Evolutionary conservation across 2,888 invertebrate genomes (phyloP).

Genomic region (Caenorhabditis sinica): DNA sequence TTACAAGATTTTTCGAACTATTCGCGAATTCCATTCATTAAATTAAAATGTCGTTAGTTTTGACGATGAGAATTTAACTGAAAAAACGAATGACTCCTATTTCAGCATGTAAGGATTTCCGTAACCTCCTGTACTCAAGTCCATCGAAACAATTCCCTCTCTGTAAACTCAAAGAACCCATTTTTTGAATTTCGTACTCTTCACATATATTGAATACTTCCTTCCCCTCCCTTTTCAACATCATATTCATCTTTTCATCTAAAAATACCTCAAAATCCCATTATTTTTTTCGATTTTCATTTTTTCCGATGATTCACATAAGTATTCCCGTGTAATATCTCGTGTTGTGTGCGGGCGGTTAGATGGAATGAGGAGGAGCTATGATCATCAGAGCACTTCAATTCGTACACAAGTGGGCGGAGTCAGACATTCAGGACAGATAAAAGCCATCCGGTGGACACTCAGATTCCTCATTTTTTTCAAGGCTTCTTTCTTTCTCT

Average conservation of each 20-base stretch:
- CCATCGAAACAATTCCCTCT: no score
- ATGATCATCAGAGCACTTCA: slow-evolving; percentile 44
- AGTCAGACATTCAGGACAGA: slow-evolving; percentile 18
- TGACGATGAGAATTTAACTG: no score
- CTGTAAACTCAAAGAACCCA: no score
- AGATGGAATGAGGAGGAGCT: slow-evolving; percentile 27
- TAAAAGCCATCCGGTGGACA: slow-evolving; percentile 25
- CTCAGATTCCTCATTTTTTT: slow-evolving; percentile 9
- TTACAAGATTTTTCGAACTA: no score
- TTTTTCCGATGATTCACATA: slow-evolving; percentile 41
- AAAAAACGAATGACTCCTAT: no score
- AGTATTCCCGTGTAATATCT: slow-evolving; percentile 30
- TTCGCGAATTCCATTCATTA: no score
- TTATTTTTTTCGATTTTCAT: slow-evolving; percentile 36
- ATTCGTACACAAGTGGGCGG: slow-evolving; percentile 45
- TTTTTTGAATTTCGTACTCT: not conserved
- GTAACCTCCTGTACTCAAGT: no score
- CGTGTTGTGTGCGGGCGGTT: slow-evolving; percentile 51
- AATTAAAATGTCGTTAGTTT: no score
- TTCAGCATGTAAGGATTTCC: no score
- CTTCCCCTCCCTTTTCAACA: not conserved
- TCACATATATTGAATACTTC: not conserved
- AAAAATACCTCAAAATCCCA: slow-evolving; percentile 49
- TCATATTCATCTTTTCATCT: slow-evolving; percentile 15
- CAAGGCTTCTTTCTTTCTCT: not conserved